These are phyloP conservation scores for Stomatorhinus walkeri DNA, from an alignment of 2,797 vertebrate species.

Conservation along the genomic window DNA sequence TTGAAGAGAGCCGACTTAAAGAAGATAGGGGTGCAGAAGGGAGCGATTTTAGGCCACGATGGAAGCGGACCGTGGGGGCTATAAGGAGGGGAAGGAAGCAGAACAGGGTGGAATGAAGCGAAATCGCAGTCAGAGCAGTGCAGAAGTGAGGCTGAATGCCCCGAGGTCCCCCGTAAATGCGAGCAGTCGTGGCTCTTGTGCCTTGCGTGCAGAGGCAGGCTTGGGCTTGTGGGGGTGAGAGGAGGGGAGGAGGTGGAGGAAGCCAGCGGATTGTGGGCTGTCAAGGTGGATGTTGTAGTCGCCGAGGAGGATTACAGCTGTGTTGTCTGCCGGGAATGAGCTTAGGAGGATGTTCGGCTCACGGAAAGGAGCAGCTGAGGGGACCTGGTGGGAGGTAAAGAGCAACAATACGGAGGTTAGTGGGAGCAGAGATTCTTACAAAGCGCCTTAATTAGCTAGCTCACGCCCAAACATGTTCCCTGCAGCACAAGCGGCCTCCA, in stretches of 20 bases:
- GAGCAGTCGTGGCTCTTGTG: neutral
- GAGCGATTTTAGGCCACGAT: neutral
- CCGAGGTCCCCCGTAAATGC: neutral
- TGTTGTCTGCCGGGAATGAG: constrained; percentile 4
- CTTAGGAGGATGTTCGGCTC: constrained; percentile 7
- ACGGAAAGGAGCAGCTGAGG: neutral
- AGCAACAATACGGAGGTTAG: neutral
- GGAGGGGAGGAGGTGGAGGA: neutral
- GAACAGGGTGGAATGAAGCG: neutral
- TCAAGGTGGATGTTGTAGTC: neutral
- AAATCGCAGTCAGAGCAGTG: neutral
- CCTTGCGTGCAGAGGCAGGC: neutral
- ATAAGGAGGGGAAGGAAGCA: neutral
- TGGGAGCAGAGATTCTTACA: neutral
- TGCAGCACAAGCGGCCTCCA: neutral
- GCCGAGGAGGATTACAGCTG: neutral
- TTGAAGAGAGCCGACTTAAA: neutral
- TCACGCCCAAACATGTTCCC: neutral
- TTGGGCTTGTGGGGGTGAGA: neutral
- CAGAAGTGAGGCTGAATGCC: neutral
- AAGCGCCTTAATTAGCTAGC: neutral
- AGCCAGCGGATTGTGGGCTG: neutral
- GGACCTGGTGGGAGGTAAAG: neutral
- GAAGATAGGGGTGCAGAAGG: neutral
- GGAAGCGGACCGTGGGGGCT: neutral